A percentile compares a stretch with the other conserved stretches of the same genome.
Evolutionary conservation across 2,113 vertebrate species (phyloP).

Genomic region (Polypterus bichir): DNA sequence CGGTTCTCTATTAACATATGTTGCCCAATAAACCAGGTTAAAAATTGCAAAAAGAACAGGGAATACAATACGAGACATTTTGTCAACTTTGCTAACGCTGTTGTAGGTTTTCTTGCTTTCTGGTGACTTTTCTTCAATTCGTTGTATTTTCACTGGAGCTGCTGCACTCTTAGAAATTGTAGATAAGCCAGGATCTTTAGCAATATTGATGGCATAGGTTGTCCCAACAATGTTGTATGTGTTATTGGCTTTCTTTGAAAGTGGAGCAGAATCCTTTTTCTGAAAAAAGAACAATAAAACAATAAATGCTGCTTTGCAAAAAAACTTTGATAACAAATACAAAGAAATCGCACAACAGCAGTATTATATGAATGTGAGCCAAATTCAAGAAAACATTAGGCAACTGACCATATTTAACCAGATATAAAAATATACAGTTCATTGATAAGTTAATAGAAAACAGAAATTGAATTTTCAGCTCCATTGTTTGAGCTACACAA

Average conservation of each 20-base stretch:
- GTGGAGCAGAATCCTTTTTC: slow-evolving; percentile 79
- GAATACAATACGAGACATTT: slow-evolving; percentile 96
- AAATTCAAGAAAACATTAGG: too few species aligned
- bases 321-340: too few species aligned
- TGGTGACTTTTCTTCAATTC: slow-evolving; percentile 70
- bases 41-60: slow-evolving; percentile 96
- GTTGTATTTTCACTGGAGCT: slow-evolving; percentile 51
- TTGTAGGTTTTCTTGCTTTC: slow-evolving; percentile 94
- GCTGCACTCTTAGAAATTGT: slow-evolving; percentile 82
- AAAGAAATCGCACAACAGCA: too few species aligned
- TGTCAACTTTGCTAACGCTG: slow-evolving; percentile 98
- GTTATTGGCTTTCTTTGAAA: slow-evolving; percentile 91
- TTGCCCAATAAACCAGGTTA: slow-evolving; percentile 95
- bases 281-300: slow-evolving; percentile 35
- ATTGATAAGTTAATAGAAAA: too few species aligned
- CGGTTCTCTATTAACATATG: slow-evolving; percentile 90
- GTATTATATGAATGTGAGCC: too few species aligned
- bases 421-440: too few species aligned
- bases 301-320: background rate
- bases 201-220: slow-evolving; percentile 85
- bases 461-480: too few species aligned
- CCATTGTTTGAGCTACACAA: too few species aligned
- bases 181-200: slow-evolving; percentile 79
- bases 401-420: too few species aligned
- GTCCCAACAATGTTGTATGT: slow-evolving; percentile 96